Evolutionary conservation across 2,888 invertebrate genomes (phyloP).

Genomic region (Orchesella flavescens): DNA sequence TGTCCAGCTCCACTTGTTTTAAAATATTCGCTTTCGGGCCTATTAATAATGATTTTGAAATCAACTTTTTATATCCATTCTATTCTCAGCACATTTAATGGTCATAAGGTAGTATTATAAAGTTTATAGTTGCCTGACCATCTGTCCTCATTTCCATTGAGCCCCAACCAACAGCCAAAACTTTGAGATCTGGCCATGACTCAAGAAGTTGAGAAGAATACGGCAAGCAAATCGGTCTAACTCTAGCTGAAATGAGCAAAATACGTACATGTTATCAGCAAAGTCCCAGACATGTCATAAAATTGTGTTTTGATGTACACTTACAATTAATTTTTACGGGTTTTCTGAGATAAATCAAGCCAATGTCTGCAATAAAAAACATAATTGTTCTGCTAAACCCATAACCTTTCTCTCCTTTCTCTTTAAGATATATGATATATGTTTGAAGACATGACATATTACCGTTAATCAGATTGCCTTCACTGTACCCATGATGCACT

Average conservation of each 20-base stretch:
- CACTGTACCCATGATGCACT: slow-evolving; percentile 66
- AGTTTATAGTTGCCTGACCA: neutral
- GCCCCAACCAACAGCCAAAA: slow-evolving; percentile 68
- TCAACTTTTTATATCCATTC: too few species aligned
- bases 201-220: slow-evolving; percentile 58
- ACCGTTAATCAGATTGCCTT: slow-evolving; percentile 66
- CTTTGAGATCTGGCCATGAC: slow-evolving; percentile 57
- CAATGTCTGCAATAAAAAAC: slow-evolving; percentile 61
- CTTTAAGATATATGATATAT: too few species aligned
- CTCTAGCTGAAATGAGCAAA: slow-evolving; percentile 38
- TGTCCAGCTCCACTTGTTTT: slow-evolving; percentile 61
- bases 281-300: neutral
- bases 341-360: slow-evolving; percentile 55
- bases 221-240: slow-evolving; percentile 65
- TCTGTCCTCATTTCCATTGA: slow-evolving; percentile 50
- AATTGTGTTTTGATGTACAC: slow-evolving; percentile 2
- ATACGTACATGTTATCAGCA: neutral
- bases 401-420: too few species aligned
- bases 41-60: neutral
- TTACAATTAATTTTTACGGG: slow-evolving; percentile 59
- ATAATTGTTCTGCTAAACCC: too few species aligned
- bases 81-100: neutral
- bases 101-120: too few species aligned
- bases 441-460: neutral
- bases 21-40: slow-evolving; percentile 22